phyloP scores from a whole-genome alignment of 2,113 vertebrate species.

The Castor canadensis region DNA sequence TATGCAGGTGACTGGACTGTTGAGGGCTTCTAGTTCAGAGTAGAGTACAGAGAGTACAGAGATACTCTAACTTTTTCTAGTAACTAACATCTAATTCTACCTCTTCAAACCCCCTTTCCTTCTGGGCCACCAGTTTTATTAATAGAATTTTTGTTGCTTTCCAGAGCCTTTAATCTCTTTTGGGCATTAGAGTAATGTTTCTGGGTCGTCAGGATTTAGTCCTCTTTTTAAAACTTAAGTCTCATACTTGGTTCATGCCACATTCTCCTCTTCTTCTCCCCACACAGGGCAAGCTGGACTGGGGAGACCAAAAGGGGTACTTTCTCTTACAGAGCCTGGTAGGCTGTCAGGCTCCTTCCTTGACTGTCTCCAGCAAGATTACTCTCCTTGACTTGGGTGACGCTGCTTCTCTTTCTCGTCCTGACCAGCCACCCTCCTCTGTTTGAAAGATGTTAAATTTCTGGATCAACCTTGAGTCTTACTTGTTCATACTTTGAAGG shows the following conservation, averaged over 20 bases:
- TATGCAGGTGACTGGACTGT: not conserved
- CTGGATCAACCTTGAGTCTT: not conserved
- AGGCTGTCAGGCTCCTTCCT: not conserved
- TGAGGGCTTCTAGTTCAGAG: not conserved
- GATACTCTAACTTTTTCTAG: not conserved
- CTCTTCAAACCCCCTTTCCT: not conserved
- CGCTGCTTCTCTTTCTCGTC: not conserved
- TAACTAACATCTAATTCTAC: not conserved
- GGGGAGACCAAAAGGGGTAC: not conserved
- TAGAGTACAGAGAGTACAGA: not conserved
- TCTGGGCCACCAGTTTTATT: not conserved
- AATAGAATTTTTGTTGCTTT: not conserved
- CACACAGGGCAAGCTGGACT: not conserved
- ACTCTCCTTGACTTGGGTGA: not conserved
- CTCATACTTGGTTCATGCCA: not conserved
- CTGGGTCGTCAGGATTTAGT: conserved; percentile 26
- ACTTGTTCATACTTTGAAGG: not conserved
- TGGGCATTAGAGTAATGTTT: not conserved
- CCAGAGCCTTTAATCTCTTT: not conserved
- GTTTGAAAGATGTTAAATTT: not conserved
- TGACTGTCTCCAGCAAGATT: not conserved
- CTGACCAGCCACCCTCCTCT: not conserved
- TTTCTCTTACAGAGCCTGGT: not conserved
- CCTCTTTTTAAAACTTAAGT: not conserved
- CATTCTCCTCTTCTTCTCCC: not conserved